phyloP scores from a whole-genome alignment of 2,888 invertebrate species.

The Agrotis ipsilon region DNA sequence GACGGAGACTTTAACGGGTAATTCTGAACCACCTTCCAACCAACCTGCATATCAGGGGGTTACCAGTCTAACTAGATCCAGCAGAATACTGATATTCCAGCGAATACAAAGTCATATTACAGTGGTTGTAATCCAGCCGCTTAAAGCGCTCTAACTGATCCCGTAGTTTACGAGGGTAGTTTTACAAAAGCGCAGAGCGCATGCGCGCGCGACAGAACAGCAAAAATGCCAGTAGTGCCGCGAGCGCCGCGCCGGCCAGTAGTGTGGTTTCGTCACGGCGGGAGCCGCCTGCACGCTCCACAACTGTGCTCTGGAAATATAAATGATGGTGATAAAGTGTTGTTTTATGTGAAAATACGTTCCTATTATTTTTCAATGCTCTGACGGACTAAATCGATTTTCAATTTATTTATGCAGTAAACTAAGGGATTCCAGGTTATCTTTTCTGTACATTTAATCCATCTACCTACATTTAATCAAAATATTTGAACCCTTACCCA shows the following conservation, averaged over 20 bases:
- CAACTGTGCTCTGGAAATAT: slow-evolving; percentile 83
- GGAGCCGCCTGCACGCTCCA: slow-evolving; percentile 83
- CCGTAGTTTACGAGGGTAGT: slow-evolving; percentile 56
- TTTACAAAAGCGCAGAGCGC: slow-evolving; percentile 81
- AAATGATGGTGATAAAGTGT: neutral
- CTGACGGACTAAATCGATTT: no score
- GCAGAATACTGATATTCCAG: slow-evolving; percentile 30
- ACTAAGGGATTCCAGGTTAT: no score
- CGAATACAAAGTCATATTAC: slow-evolving; percentile 10
- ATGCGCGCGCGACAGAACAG: slow-evolving; percentile 84
- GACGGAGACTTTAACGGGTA: slow-evolving; percentile 6
- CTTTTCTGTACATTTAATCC: neutral
- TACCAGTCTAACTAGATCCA: slow-evolving; percentile 26
- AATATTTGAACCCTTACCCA: slow-evolving; percentile 83
- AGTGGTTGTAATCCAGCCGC: slow-evolving; percentile 36
- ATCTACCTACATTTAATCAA: neutral
- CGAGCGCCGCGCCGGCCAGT: slow-evolving; percentile 86
- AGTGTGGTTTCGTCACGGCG: slow-evolving; percentile 84
- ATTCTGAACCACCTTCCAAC: slow-evolving; percentile 18
- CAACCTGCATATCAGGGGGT: neutral
- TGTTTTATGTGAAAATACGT: no score
- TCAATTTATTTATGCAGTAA: no score
- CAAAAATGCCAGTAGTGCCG: slow-evolving; percentile 84
- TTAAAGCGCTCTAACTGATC: slow-evolving; percentile 46
- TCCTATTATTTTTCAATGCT: no score